These are phyloP conservation scores for Pyxicephalus adspersus DNA, from an alignment of 2,113 vertebrate genomes.

Conservation along the genomic window DNA sequence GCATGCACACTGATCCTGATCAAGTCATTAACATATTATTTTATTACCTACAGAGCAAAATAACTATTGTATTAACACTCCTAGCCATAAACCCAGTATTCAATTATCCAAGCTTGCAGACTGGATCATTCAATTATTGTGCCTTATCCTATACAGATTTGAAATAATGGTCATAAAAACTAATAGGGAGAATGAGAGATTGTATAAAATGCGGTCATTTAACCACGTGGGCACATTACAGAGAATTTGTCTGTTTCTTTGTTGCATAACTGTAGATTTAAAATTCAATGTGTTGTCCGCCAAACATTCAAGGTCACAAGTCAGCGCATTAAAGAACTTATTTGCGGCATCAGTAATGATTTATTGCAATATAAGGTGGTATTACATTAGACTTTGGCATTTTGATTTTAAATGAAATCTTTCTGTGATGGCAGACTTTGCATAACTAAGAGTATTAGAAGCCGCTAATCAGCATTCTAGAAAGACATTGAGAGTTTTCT, in stretches of 20 bases:
- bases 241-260: background rate
- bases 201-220: constrained; percentile 1
- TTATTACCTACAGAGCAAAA: background rate
- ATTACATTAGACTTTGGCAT: constrained; percentile 11
- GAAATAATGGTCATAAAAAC: constrained; percentile 40
- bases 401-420: constrained; percentile 18
- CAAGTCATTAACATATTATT: constrained; percentile 1
- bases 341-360: background rate
- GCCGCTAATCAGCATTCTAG: constrained; percentile 9
- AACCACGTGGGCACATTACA: constrained; percentile 11
- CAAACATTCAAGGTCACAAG: background rate
- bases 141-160: constrained; percentile 25
- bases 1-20: background rate
- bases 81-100: constrained; percentile 15
- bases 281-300: background rate
- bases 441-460: constrained; percentile 8
- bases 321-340: background rate
- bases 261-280: background rate
- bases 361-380: constrained; percentile 7
- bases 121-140: constrained; percentile 42
- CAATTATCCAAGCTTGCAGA: constrained; percentile 30
- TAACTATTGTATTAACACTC: background rate
- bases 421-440: constrained; percentile 9
- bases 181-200: constrained; percentile 6
- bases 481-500: background rate